Evolutionary conservation across 2,888 invertebrate genomes (phyloP).

Genomic region (Sinelater perroti): DNA sequence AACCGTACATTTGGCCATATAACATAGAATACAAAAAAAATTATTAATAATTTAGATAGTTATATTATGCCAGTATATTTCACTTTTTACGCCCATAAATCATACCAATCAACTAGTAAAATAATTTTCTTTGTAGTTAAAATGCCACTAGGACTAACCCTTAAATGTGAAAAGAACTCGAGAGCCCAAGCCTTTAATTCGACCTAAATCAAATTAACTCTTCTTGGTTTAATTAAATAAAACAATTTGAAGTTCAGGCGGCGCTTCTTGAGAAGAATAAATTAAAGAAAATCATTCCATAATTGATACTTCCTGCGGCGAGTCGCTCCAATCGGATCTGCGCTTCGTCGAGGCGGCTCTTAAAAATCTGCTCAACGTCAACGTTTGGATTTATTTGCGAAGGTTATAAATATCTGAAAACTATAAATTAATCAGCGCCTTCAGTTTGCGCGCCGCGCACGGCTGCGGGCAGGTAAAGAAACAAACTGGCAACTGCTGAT

Average conservation of each 20-base stretch:
- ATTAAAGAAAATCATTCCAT: not conserved
- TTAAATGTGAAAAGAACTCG: not conserved
- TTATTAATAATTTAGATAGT: too few relatives aligned
- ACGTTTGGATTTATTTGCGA: constrained; percentile 27
- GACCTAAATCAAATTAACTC: not conserved
- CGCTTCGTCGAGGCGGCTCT: not conserved
- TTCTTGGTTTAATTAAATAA: not conserved
- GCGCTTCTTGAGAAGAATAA: not conserved
- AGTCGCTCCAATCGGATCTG: not conserved
- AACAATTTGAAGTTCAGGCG: not conserved
- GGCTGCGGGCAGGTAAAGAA: constrained; percentile 20
- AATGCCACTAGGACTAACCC: not conserved
- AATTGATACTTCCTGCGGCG: not conserved
- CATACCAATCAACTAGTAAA: too few relatives aligned
- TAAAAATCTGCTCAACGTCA: constrained; percentile 8
- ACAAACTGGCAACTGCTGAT: constrained; percentile 17
- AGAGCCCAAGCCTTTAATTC: not conserved
- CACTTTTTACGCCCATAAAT: too few relatives aligned
- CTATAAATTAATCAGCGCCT: constrained; percentile 29
- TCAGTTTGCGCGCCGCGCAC: constrained; percentile 6
- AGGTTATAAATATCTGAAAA: constrained; percentile 26
- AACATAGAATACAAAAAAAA: too few relatives aligned
- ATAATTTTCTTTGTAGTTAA: not conserved
- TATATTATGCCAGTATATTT: too few relatives aligned
- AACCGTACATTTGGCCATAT: too few relatives aligned